Conservation (phyloP, 2,888 invertebrate genomes). For the Mythimna albipuncta region DNA sequence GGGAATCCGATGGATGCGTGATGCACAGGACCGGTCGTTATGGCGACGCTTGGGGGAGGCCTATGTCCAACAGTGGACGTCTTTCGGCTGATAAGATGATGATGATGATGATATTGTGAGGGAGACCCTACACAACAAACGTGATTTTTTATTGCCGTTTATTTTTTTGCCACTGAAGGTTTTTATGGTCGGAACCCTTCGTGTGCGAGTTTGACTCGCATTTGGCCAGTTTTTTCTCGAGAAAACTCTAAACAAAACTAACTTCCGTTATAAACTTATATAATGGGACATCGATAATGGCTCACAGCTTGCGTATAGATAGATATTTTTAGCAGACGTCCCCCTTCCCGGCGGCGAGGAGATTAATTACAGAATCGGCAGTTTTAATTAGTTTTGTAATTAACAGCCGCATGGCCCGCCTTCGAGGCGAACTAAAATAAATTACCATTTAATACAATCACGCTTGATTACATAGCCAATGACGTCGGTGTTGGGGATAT, state of each 20-base stretch:
- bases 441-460: slow-evolving; percentile 89
- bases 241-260: neutral
- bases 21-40: no score
- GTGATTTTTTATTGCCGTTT: no score
- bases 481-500: slow-evolving; percentile 33
- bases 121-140: no score
- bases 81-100: no score
- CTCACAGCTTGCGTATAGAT: slow-evolving; percentile 43
- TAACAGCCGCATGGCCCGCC: slow-evolving; percentile 83
- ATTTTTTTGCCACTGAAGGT: no score
- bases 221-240: no score
- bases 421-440: slow-evolving; percentile 85
- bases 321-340: slow-evolving; percentile 60
- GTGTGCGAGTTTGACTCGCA: no score
- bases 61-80: no score
- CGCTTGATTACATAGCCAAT: slow-evolving; percentile 77
- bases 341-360: slow-evolving; percentile 68
- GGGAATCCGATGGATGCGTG: no score
- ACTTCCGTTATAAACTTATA: slow-evolving; percentile 40
- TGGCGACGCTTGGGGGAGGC: no score
- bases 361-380: slow-evolving; percentile 89
- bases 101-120: no score
- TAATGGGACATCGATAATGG: slow-evolving; percentile 58
- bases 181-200: no score
- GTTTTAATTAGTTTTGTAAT: slow-evolving; percentile 90